Conservation (phyloP, 2,888 invertebrate species). For the Hypercompe scribonia region DNA sequence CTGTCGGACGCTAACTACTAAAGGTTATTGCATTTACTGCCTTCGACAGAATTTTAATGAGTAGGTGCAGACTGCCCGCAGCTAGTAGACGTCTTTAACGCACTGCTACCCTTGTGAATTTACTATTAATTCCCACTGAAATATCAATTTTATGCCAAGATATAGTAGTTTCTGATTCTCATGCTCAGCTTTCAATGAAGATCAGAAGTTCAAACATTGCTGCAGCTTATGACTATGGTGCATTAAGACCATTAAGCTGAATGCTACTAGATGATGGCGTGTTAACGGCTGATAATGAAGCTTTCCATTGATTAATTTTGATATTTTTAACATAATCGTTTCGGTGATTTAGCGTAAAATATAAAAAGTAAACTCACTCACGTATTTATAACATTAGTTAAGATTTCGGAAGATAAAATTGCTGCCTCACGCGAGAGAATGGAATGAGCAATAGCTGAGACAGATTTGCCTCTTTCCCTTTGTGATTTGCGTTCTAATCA, state of each 20-base stretch:
- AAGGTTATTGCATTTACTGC: conserved; percentile 39
- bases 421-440: not conserved
- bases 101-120: conserved; percentile 28
- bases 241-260: no score
- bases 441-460: not conserved
- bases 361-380: not conserved
- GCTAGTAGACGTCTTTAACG: conserved; percentile 38
- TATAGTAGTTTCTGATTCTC: no score
- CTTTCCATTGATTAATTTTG: no score
- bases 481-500: no score
- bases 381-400: not conserved
- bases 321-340: no score
- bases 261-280: no score
- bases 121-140: conserved; percentile 30
- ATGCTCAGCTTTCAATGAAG: no score
- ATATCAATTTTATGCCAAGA: not conserved
- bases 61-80: conserved; percentile 43
- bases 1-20: conserved; percentile 25
- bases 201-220: no score
- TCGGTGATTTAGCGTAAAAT: no score
- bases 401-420: no score
- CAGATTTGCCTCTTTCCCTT: not conserved
- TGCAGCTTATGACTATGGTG: no score
- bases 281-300: no score
- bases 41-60: conserved; percentile 45